phyloP scores from a whole-genome alignment of 2,888 invertebrate genomes.

The Archips crataeganus region DNA sequence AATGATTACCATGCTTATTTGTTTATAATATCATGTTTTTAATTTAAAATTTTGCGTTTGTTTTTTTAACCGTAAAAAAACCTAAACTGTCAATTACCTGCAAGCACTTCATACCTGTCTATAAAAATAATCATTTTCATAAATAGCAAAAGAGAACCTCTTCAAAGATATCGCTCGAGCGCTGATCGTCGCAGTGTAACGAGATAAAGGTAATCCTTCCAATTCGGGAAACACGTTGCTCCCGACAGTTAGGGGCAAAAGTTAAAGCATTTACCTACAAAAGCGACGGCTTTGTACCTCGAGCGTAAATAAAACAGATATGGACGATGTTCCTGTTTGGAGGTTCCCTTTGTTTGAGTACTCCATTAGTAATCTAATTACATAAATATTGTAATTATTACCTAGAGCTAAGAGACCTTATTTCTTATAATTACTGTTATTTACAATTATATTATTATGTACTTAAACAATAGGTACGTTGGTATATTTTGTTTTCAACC shows the following conservation, averaged over 20 bases:
- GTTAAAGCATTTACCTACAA: constrained; percentile 14
- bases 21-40: neutral
- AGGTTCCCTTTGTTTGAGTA: neutral
- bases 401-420: neutral
- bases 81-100: neutral
- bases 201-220: constrained; percentile 28
- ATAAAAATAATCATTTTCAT: constrained; percentile 6
- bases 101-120: neutral
- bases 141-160: neutral
- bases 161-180: constrained; percentile 15
- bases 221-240: constrained; percentile 9
- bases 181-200: constrained; percentile 20
- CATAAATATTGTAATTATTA: neutral
- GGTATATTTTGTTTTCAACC: too few relatives aligned
- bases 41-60: neutral
- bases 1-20: too few relatives aligned
- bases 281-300: constrained; percentile 2
- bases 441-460: neutral
- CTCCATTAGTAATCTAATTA: neutral
- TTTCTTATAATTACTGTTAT: neutral
- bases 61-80: neutral
- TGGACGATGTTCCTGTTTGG: constrained; percentile 4
- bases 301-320: constrained; percentile 9
- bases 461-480: too few relatives aligned
- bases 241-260: constrained; percentile 14